Conservation (phyloP, 2,888 invertebrate genomes). For the Lithophane socia region DNA sequence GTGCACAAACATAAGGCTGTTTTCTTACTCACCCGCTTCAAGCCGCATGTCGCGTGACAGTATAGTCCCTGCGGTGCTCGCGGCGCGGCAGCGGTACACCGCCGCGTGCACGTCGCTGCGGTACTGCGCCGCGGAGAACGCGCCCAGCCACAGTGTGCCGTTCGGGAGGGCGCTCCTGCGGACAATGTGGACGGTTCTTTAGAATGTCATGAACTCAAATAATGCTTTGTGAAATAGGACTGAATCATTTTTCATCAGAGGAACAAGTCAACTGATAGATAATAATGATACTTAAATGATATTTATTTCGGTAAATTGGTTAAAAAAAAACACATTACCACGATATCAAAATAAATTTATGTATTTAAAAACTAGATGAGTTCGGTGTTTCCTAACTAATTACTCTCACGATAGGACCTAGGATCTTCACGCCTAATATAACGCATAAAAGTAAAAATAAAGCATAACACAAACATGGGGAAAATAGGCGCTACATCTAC, state of each 20-base stretch:
- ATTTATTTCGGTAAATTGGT: no score
- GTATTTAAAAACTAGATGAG: no score
- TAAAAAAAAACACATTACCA: no score
- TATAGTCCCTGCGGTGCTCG: constrained; percentile 94
- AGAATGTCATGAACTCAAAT: neutral
- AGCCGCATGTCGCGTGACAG: constrained; percentile 95
- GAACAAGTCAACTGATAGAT: neutral
- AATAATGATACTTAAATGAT: no score
- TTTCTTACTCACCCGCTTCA: constrained; percentile 92
- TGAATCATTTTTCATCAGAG: neutral
- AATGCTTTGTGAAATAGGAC: neutral
- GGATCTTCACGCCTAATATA: no score
- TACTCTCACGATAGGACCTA: no score
- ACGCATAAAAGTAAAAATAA: no score
- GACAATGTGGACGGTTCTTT: constrained; percentile 65
- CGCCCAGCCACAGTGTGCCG: constrained; percentile 95
- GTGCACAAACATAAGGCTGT: neutral
- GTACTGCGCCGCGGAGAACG: constrained; percentile 95
- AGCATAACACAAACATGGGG: no score
- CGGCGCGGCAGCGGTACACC: constrained; percentile 95
- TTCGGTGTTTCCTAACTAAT: no score
- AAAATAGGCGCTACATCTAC: no score
- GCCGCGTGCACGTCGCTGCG: constrained; percentile 95
- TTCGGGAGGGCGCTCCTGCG: constrained; percentile 94
- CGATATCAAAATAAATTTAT: no score